Conservation (phyloP, 2,797 vertebrate genomes). For the Pristis pectinata region DNA sequence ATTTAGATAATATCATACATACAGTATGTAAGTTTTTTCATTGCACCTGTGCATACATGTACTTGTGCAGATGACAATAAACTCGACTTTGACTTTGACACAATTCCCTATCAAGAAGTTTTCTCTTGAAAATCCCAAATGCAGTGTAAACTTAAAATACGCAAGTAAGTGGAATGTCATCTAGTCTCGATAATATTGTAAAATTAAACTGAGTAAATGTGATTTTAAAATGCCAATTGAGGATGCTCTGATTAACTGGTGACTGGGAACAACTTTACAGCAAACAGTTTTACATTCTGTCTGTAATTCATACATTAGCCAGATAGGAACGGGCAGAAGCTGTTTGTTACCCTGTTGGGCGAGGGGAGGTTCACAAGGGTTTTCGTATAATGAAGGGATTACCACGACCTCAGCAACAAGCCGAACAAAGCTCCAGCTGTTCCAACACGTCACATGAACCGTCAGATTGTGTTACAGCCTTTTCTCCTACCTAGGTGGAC, state of each 20-base stretch:
- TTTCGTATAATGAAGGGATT: constrained; percentile 18
- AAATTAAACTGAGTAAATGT: background rate
- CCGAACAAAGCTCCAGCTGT: constrained; percentile 36
- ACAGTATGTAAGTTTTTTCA: too few species aligned
- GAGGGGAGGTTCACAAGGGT: background rate
- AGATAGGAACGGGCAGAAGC: background rate
- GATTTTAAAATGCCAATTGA: too few species aligned
- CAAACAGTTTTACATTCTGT: background rate
- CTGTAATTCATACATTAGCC: background rate
- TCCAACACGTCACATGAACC: background rate
- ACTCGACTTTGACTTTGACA: too few species aligned
- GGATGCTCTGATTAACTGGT: background rate
- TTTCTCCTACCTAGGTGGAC: background rate
- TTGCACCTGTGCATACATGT: too few species aligned
- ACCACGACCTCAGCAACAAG: background rate
- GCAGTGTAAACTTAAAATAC: background rate
- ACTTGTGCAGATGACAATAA: too few species aligned
- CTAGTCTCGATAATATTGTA: background rate
- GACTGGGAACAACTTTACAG: background rate
- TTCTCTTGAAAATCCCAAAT: background rate
- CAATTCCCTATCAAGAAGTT: background rate
- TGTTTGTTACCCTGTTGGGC: background rate
- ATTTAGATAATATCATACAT: too few species aligned
- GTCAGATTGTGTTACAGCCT: constrained; percentile 16
- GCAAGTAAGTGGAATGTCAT: too few species aligned